Conservation (phyloP, 2,113 vertebrate species). For the Todiramphus chloris region DNA sequence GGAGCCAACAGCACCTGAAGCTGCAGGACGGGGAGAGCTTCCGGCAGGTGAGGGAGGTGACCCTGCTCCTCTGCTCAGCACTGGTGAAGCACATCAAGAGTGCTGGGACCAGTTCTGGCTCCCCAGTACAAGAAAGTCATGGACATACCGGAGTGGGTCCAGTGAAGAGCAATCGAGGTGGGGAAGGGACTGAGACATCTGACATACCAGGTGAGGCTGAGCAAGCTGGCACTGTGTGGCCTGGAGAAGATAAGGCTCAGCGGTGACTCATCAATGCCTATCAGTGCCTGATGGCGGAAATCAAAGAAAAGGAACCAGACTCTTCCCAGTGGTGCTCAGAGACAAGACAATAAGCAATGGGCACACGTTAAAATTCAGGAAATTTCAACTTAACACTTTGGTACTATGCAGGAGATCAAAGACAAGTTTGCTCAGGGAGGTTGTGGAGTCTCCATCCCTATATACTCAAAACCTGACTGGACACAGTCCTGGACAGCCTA, state of each 20-base stretch:
- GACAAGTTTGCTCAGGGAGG: neutral
- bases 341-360: neutral
- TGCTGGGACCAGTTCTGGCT: neutral
- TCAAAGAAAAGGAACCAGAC: neutral
- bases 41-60: neutral
- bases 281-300: neutral
- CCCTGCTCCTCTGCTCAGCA: neutral
- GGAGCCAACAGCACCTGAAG: neutral
- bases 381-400: neutral
- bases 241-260: neutral
- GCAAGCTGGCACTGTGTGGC: neutral
- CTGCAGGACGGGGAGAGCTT: neutral
- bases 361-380: neutral
- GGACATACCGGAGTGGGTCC: neutral
- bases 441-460: neutral
- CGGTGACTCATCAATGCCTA: neutral
- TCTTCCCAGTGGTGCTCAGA: neutral
- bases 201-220: accelerated
- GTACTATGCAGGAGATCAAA: neutral
- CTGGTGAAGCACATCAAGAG: neutral
- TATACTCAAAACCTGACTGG: neutral
- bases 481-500: accelerated
- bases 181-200: neutral
- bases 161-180: neutral
- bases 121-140: neutral